These are phyloP conservation scores for Spodoptera picta DNA, from an alignment of 2,888 invertebrate species.

Conservation along the genomic window DNA sequence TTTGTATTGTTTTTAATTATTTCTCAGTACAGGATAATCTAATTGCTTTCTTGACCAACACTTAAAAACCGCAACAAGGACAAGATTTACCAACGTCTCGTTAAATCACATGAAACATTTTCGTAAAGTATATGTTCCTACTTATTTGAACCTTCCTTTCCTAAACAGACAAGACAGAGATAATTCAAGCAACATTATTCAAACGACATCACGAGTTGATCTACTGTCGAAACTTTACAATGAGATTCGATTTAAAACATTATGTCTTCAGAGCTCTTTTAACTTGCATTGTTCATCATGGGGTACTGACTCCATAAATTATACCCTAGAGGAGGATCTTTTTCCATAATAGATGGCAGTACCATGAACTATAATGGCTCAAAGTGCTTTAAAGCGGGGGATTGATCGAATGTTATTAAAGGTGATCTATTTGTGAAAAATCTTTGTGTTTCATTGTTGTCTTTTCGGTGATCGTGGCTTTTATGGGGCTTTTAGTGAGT, in stretches of 20 bases:
- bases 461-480: background rate
- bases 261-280: conserved; percentile 50
- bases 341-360: conserved; percentile 41
- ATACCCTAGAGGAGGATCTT: conserved; percentile 32
- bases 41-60: too few species aligned
- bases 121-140: too few species aligned
- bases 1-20: too few species aligned
- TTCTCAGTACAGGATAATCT: too few species aligned
- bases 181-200: too few species aligned
- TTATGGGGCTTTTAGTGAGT: conserved; percentile 13
- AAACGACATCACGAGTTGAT: background rate
- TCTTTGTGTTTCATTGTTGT: conserved; percentile 18
- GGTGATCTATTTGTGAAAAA: conserved; percentile 22
- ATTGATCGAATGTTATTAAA: conserved; percentile 44
- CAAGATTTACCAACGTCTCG: too few species aligned
- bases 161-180: too few species aligned
- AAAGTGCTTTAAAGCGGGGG: conserved; percentile 41
- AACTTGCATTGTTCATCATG: conserved; percentile 51
- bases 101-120: too few species aligned
- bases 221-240: conserved; percentile 22
- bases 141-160: too few species aligned
- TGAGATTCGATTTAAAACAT: conserved; percentile 43
- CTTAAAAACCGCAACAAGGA: too few species aligned
- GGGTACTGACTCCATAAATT: conserved; percentile 55
- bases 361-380: conserved; percentile 48